A percentile compares a stretch with the other conserved stretches of the same genome.
Conservation (phyloP, 2,888 invertebrate genomes). For the Aspidapion aeneum region DNA sequence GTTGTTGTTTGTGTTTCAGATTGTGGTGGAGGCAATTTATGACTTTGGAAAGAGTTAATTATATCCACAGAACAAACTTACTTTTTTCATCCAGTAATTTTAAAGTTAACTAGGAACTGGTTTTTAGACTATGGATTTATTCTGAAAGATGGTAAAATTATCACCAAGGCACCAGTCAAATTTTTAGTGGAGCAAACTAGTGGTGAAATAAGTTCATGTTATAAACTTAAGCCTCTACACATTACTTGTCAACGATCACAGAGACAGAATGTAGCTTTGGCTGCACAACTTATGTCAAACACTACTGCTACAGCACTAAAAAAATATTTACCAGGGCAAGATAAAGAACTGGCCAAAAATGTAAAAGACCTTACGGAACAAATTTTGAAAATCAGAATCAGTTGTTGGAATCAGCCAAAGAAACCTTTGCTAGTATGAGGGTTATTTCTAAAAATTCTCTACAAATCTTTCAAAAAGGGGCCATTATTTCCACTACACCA, state of each 20-base stretch:
- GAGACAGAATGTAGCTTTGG: constrained; percentile 28
- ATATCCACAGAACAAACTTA: constrained; percentile 18
- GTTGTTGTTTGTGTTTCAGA: constrained; percentile 33
- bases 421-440: neutral
- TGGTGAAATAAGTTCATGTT: too few relatives aligned
- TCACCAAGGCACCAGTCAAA: constrained; percentile 19
- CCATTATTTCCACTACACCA: constrained; percentile 1
- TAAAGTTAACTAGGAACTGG: constrained; percentile 23
- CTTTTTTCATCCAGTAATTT: constrained; percentile 23
- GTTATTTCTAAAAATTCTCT: neutral
- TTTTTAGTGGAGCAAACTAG: too few relatives aligned
- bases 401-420: too few relatives aligned
- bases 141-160: constrained; percentile 24
- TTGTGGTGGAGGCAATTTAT: constrained; percentile 31
- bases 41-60: constrained; percentile 28
- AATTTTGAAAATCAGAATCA: too few relatives aligned
- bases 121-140: constrained; percentile 26
- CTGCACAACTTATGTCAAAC: constrained; percentile 30
- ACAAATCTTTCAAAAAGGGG: constrained; percentile 16
- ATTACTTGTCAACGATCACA: constrained; percentile 18
- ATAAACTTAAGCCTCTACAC: too few relatives aligned
- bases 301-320: constrained; percentile 30
- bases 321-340: constrained; percentile 5
- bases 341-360: constrained; percentile 7
- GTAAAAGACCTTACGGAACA: too few relatives aligned